Conservation (phyloP, 1,140 invertebrate genomes). For the Dendrolimus kikuchii region DNA sequence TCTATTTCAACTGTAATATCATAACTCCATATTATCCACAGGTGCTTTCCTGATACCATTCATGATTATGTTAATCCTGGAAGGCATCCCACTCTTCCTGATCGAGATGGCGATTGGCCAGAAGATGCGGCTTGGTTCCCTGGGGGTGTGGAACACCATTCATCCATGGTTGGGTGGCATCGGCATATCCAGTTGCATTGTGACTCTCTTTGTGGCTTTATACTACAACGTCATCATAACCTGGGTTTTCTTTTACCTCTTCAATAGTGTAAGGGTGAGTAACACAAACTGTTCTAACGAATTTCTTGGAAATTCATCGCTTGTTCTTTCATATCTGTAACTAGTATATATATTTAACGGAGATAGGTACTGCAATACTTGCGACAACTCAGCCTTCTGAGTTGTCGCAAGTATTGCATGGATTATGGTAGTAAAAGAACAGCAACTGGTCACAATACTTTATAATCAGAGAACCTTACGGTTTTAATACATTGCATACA, state of each 20-base stretch:
- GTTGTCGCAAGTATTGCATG: too few species aligned
- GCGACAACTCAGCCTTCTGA: too few species aligned
- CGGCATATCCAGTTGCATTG: constrained; percentile 91
- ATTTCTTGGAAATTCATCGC: too few species aligned
- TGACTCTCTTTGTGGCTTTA: constrained; percentile 92
- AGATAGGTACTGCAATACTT: too few species aligned
- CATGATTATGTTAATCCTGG: constrained; percentile 92
- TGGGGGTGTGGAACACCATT: constrained; percentile 95
- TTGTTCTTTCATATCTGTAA: too few species aligned
- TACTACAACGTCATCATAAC: constrained; percentile 99
- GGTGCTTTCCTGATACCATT: constrained; percentile 98
- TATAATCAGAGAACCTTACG: too few species aligned
- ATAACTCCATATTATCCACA: constrained; percentile 57
- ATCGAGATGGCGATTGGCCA: constrained; percentile 96
- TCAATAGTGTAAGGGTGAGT: constrained; percentile 89
- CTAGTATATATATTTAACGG: too few species aligned
- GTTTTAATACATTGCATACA: too few species aligned
- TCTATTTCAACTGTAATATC: not conserved
- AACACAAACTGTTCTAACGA: not conserved
- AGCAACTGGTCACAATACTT: too few species aligned
- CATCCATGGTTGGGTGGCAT: constrained; percentile 94
- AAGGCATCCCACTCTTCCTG: constrained; percentile 94
- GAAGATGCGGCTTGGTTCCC: constrained; percentile 88
- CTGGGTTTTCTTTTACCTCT: constrained; percentile 97
- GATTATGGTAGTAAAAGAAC: too few species aligned